A percentile compares a stretch with the other conserved stretches of the same genome.
Evolutionary conservation across 2,797 vertebrate species (phyloP).

Genomic region (Crocidura indochinensis): DNA sequence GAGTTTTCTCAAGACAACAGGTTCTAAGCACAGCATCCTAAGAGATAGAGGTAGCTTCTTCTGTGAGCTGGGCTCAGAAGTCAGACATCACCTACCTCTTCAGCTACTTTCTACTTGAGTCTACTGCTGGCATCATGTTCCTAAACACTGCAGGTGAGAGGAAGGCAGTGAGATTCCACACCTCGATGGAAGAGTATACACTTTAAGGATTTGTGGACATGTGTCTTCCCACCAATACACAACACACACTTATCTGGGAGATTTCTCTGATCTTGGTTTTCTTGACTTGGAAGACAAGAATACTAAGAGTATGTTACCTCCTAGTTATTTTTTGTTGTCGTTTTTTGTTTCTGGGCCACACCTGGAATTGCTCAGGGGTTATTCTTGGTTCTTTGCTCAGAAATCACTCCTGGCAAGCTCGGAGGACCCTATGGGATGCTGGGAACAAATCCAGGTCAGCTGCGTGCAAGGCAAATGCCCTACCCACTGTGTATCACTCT

Average conservation of each 20-base stretch:
- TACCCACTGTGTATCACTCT: no score
- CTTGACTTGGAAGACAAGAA: slow-evolving; percentile 16
- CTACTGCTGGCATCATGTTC: not conserved
- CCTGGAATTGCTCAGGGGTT: no score
- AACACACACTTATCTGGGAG: not conserved
- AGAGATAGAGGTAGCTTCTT: not conserved
- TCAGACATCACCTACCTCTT: not conserved
- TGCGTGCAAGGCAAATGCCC: no score
- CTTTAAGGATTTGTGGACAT: not conserved
- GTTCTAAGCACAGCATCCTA: not conserved
- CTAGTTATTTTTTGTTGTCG: no score
- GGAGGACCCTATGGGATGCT: no score
- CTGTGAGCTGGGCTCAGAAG: not conserved
- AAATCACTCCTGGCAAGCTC: no score
- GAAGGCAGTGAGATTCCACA: not conserved
- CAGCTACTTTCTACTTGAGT: not conserved
- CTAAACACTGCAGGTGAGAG: not conserved
- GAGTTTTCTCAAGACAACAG: not conserved
- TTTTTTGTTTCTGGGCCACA: no score
- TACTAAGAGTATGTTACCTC: not conserved
- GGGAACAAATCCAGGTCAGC: no score
- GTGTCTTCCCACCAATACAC: not conserved
- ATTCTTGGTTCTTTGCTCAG: no score
- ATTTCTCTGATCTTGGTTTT: not conserved
- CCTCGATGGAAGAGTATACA: not conserved